Base-by-base conservation (phyloP, 2,888 invertebrate species). In the Tuta absoluta region DNA sequence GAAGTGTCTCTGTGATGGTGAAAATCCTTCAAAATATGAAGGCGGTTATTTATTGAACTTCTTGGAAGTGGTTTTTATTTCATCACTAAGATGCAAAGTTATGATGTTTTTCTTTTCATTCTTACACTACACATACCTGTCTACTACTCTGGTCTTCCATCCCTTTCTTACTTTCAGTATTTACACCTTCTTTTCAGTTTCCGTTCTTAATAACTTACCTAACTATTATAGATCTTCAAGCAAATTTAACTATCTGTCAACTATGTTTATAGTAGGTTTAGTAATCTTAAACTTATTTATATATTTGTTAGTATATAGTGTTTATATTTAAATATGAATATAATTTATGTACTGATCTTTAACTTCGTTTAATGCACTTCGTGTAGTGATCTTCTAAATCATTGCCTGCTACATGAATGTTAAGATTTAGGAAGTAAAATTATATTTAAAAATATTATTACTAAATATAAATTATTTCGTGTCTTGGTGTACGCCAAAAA, bases 211-310 rank as follows among this genome's bases (percentile, higher is more conserved):
- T 65, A 56, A 56, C 60, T 33, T 33, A 5, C 33, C 56, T 65
- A 48, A 60, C n/a, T 24, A 38, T 45, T 19, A 33, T 64, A 66
- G 71, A 68, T 72, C 78, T 75, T 85, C 90, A 91, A 91, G 91
- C 91, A 91, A 91, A 91, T 91, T 91, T 91, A 91, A 87, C 78
- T 89, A 89, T 90, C 85, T 72, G 71, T 77, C 74, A 69, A 77
- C 75, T 79, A 75, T 78, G 73, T 77, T 78, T 78, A 75, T 83
- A 81, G 82, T 80, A 77, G 81, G 82, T 80, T 76, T 77, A 76
- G 73, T 72, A 72, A 77, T 74, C 71, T 73, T 76, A 69, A 69
- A 74, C 74, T 72, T 76, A 71, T 80, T 77, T 78, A 75, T 75
- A 75, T 75, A 75, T 75, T 75, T 77, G 72, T 78, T 77, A 76